These are phyloP conservation scores for Drosophila quinaria DNA, from an alignment of 2,888 invertebrate species.

Conservation along the genomic window DNA sequence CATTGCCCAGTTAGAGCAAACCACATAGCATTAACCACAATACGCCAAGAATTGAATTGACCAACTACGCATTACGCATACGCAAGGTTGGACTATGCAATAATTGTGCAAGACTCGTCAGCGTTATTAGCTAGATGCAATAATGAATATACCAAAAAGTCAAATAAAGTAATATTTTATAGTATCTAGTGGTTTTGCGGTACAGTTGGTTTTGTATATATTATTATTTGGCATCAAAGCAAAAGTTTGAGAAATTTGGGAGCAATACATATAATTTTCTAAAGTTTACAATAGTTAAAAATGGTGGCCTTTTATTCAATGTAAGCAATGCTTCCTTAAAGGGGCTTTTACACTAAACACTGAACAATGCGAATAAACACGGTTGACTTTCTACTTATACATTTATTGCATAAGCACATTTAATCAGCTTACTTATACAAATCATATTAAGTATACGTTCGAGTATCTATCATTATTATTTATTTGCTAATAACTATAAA, in stretches of 20 bases:
- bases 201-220: background rate
- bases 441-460: background rate
- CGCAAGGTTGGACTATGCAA: constrained; percentile 17
- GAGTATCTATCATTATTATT: constrained; percentile 5
- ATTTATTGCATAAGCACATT: background rate
- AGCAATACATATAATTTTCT: too few species aligned
- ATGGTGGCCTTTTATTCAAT: too few species aligned
- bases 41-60: constrained; percentile 38
- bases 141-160: background rate
- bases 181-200: background rate
- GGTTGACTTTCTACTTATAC: background rate
- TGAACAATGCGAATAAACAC: background rate
- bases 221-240: too few species aligned
- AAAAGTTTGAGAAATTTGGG: too few species aligned
- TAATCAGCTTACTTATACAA: background rate
- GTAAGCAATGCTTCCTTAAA: background rate
- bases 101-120: background rate
- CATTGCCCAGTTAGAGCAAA: constrained; percentile 21
- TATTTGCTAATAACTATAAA: constrained; percentile 5
- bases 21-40: constrained; percentile 65
- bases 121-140: constrained; percentile 2
- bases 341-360: background rate
- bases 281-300: too few species aligned
- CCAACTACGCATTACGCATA: constrained; percentile 51
- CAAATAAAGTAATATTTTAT: background rate